Percentiles rank a stretch among this genome's conserved stretches.
Conservation (phyloP, 2,797 vertebrate species). For the Dipus sagitta region DNA sequence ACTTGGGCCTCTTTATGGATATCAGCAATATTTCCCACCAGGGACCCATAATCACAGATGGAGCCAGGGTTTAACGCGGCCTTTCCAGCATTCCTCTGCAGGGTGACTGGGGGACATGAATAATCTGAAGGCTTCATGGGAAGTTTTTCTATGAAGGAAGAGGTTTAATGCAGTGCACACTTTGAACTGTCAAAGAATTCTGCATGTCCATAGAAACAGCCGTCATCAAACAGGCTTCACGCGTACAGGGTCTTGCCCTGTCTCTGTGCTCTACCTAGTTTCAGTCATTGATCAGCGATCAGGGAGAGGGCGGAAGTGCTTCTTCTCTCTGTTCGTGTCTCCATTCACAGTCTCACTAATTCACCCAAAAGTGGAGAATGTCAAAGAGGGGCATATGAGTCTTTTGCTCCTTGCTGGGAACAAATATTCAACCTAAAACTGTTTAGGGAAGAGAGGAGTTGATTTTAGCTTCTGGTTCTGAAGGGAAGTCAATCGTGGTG, state of each 20-base stretch:
- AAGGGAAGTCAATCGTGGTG: too few species aligned
- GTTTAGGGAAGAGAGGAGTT: too few species aligned
- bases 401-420: too few species aligned
- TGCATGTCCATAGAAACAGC: background rate
- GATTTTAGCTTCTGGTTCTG: too few species aligned
- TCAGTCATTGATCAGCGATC: background rate
- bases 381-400: too few species aligned
- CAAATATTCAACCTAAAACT: too few species aligned
- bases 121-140: background rate
- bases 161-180: background rate
- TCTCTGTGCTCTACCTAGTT: background rate
- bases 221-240: background rate
- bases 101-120: background rate
- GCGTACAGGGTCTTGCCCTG: background rate
- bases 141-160: background rate
- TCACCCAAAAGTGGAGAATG: background rate
- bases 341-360: background rate
- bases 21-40: background rate
- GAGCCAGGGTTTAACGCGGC: background rate
- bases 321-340: background rate
- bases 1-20: background rate
- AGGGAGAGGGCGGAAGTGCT: background rate
- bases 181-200: background rate
- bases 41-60: background rate
- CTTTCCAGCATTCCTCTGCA: background rate